Evolutionary conservation across 2,888 invertebrate genomes (phyloP).

Genomic region (Caenorhabditis doughertyi): DNA sequence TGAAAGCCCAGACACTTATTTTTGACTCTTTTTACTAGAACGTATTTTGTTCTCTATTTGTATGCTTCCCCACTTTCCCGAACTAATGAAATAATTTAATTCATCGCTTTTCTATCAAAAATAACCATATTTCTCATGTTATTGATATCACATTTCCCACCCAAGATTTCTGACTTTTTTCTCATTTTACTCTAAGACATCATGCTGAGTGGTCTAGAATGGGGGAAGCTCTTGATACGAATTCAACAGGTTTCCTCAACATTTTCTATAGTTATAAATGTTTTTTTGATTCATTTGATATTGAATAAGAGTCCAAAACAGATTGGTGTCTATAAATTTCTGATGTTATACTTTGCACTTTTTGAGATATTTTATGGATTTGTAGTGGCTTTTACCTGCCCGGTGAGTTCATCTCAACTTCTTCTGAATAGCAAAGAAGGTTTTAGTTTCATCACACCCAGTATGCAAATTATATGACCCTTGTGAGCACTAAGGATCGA

Average conservation of each 20-base stretch:
- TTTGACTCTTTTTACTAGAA: too few relatives aligned
- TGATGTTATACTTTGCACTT: constrained; percentile 25
- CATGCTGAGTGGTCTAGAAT: neutral
- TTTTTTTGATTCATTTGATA: constrained; percentile 20
- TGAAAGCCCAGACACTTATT: too few relatives aligned
- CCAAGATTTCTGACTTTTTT: too few relatives aligned
- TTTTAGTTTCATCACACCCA: constrained; percentile 23
- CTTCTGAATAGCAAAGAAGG: too few relatives aligned
- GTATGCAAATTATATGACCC: neutral
- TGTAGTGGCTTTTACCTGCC: neutral
- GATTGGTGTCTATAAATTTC: constrained; percentile 31
- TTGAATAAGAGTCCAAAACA: constrained; percentile 19
- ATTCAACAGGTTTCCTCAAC: neutral
- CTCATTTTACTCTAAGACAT: neutral
- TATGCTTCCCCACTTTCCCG: too few relatives aligned
- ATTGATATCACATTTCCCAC: too few relatives aligned
- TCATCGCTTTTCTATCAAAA: too few relatives aligned
- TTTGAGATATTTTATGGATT: constrained; percentile 34
- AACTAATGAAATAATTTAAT: too few relatives aligned
- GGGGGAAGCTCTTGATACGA: neutral
- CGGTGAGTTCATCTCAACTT: neutral
- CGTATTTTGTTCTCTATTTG: too few relatives aligned
- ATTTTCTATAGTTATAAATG: constrained; percentile 12
- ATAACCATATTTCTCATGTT: too few relatives aligned
- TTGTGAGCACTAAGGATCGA: constrained; percentile 1